phyloP scores from a whole-genome alignment of 2,797 vertebrate species.

The Novumbra hubbsi region DNA sequence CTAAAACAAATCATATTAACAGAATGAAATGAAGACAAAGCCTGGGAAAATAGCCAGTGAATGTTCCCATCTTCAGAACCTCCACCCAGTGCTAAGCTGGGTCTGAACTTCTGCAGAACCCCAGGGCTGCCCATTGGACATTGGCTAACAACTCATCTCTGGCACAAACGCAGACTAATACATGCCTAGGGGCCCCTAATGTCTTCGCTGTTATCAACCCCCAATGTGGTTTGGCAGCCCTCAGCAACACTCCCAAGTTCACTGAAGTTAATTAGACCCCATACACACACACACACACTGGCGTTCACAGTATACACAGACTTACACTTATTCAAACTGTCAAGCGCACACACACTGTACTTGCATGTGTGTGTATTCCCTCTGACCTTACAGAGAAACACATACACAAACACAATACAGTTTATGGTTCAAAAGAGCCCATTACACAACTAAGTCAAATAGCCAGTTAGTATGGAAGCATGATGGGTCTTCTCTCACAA shows the following conservation, averaged over 20 bases:
- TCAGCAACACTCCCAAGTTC: conserved; percentile 27
- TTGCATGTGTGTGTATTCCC: neutral
- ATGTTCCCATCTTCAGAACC: conserved; percentile 17
- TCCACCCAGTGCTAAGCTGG: conserved; percentile 6
- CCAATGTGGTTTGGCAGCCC: conserved; percentile 43
- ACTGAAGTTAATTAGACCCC: conserved; percentile 41
- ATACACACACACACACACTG: conserved; percentile 13
- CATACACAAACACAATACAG: conserved; percentile 21
- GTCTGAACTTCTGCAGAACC: conserved; percentile 23
- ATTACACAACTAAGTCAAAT: conserved; percentile 60
- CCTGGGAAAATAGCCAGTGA: neutral
- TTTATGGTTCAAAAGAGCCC: conserved; percentile 53
- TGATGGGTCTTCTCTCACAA: conserved; percentile 49
- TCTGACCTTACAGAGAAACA: conserved; percentile 18
- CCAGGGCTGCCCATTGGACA: conserved; percentile 17
- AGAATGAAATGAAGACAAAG: neutral
- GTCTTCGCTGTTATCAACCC: conserved; percentile 26
- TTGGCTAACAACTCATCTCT: conserved; percentile 40
- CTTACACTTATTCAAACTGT: neutral
- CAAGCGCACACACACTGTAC: conserved; percentile 7
- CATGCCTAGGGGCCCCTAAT: conserved; percentile 25
- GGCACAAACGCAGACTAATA: neutral
- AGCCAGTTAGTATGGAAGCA: conserved; percentile 48
- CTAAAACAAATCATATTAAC: neutral
- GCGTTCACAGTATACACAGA: conserved; percentile 13